Evolutionary conservation across 35 echinoderm and acorn worm genomes (phyloP).

Genomic region (Antedon bifida): DNA sequence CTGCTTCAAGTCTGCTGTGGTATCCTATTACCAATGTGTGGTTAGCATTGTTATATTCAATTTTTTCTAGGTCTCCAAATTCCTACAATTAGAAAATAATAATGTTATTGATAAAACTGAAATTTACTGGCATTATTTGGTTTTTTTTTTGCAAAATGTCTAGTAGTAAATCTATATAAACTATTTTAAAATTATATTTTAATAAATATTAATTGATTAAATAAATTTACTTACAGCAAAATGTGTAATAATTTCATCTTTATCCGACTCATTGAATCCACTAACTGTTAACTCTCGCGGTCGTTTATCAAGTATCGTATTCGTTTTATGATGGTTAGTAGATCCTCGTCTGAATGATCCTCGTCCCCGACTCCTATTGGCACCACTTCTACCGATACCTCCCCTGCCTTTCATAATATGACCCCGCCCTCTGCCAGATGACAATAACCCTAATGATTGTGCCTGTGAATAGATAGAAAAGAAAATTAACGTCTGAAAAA

Average conservation of each 20-base stretch:
- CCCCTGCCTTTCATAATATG: constrained; percentile 22
- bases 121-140: too few relatives aligned
- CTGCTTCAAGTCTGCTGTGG: constrained; percentile 79
- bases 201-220: too few relatives aligned
- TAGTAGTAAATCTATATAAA: too few relatives aligned
- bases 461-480: constrained; percentile 26
- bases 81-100: constrained; percentile 22
- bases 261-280: constrained; percentile 56
- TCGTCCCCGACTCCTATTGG: constrained; percentile 32
- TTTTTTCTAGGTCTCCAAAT: constrained; percentile 73
- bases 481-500: background rate
- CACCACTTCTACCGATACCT: constrained; percentile 18
- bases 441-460: constrained; percentile 40
- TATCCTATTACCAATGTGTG: constrained; percentile 44
- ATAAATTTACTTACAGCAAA: constrained; percentile 86
- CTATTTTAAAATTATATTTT: too few relatives aligned
- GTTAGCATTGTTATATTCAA: constrained; percentile 54
- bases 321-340: constrained; percentile 38
- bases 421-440: constrained; percentile 35
- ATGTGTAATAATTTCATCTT: constrained; percentile 79
- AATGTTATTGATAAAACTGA: background rate
- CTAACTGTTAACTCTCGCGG: constrained; percentile 48
- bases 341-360: constrained; percentile 22
- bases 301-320: constrained; percentile 69
- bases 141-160: too few relatives aligned